A percentile compares a stretch with the other conserved stretches of the same genome.
Evolutionary conservation across 2,888 invertebrate genomes (phyloP).

Genomic region (Caenorhabditis wallacei): DNA sequence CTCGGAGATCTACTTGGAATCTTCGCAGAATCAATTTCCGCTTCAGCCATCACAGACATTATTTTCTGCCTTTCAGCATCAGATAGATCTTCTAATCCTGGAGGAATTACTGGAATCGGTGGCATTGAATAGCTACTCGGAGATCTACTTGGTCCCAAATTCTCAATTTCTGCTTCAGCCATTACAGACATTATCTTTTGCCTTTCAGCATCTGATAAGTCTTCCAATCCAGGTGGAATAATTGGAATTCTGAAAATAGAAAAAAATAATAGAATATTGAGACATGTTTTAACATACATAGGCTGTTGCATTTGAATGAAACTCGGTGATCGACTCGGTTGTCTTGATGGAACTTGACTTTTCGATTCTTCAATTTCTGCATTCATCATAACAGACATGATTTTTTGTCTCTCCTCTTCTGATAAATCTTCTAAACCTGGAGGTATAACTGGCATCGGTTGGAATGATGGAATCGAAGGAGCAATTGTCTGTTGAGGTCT

Average conservation of each 20-base stretch:
- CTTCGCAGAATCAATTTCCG: conserved; percentile 49
- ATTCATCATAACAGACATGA: conserved; percentile 87
- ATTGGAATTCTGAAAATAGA: conserved; percentile 28
- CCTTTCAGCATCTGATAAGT: conserved; percentile 86
- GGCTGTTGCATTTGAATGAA: conserved; percentile 2
- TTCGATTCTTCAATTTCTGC: conserved; percentile 84
- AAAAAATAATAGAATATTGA: not conserved
- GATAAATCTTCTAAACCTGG: conserved; percentile 84
- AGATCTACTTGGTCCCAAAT: conserved; percentile 29
- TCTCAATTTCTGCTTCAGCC: conserved; percentile 74
- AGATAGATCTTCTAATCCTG: conserved; percentile 84
- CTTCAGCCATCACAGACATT: conserved; percentile 85
- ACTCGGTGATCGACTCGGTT: conserved; percentile 57
- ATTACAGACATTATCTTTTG: conserved; percentile 87
- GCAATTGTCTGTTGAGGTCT: conserved; percentile 12
- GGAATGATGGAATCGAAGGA: conserved; percentile 18
- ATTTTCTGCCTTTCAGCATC: conserved; percentile 87
- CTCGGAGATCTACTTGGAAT: conserved; percentile 37
- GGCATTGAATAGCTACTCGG: conserved; percentile 36
- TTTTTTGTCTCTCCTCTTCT: conserved; percentile 86
- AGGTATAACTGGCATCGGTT: conserved; percentile 40
- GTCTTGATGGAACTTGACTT: conserved; percentile 43
- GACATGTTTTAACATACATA: conserved; percentile 4
- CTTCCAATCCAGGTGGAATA: conserved; percentile 77
- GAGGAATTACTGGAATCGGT: conserved; percentile 65